Percentiles rank a stretch among this genome's conserved stretches.
Conservation (phyloP, 2,113 vertebrate genomes). For the Ardeotis arabs region DNA sequence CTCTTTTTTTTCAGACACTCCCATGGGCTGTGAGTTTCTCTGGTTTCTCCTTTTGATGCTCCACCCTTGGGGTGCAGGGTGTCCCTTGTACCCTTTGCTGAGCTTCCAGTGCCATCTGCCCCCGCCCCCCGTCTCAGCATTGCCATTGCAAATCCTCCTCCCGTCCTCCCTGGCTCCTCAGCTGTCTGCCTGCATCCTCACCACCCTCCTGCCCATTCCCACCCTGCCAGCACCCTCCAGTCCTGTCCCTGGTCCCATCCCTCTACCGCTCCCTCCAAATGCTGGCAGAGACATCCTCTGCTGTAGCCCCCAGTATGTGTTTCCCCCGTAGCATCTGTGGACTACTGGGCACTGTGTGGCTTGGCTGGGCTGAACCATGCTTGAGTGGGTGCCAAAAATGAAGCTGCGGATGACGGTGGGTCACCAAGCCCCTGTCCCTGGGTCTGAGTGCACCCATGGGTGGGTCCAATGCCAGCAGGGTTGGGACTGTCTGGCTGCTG, state of each 20-base stretch:
- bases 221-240: background rate
- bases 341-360: background rate
- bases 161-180: background rate
- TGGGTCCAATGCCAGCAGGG: background rate
- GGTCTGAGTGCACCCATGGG: background rate
- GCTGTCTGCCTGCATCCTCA: background rate
- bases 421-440: background rate
- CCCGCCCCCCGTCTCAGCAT: background rate
- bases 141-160: background rate
- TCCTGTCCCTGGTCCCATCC: background rate
- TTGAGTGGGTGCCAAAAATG: background rate
- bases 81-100: background rate
- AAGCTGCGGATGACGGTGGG: background rate
- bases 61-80: background rate
- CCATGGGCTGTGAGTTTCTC: background rate
- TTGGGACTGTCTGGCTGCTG: background rate
- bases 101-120: background rate
- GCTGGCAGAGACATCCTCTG: background rate
- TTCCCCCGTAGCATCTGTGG: rapidly evolving
- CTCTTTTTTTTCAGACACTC: background rate
- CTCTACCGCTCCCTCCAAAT: background rate
- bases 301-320: background rate
- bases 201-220: background rate
- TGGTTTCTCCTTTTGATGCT: background rate
- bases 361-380: background rate